Evolutionary conservation across 2,113 vertebrate genomes (phyloP), one percentile per base, ranked within the genome.

Genomic region (Corythoichthys intestinalis): DNA sequence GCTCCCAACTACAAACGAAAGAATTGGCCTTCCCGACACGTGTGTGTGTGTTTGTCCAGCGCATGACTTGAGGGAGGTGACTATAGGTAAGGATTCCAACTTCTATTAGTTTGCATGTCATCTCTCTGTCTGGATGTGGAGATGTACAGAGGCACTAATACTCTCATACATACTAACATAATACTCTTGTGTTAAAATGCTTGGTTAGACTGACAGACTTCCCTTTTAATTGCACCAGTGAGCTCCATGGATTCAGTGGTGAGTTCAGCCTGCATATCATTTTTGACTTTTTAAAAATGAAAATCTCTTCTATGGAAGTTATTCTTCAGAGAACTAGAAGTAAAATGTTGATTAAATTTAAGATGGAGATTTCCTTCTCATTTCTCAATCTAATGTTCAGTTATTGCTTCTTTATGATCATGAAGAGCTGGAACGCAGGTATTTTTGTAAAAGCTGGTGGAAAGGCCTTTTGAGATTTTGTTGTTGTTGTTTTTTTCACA

Each of bases 181-280:
- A 44, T 7, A 5, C 41, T 44, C 38, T 37, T 58, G 34, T 17
- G 50, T 28, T 46, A 41, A 64, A 35, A 47, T 46, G 1, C 69
- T 66, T 15, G 52, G 47, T 70, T 58, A 47, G 52, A 65, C 49
- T 49, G 38, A 71, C 2, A 59, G 15, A 72, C 35, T 62, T 20
- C 44, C 20, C 9, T 47, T 34, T 47, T 63, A 28, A 34, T 38
- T 15, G 69, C 17, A 52, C 47, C 66, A 5, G 69, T 71, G 76
- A 79, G 53, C 53, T 71, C 53, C 46, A 69, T 39, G 14, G 58
- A 71, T 37, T 71, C 67, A 44, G 37, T 15, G 79, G 80, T 85
- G 71, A 87, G 83, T 81, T 73, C 66, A 0, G 1, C 57, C 1
- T 65, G 2, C 65, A 6, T 47, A 12, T 47, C 1, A 35, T 39